These are phyloP conservation scores for Athetis lepigone DNA, from an alignment of 2,888 invertebrate species.

Conservation along the genomic window DNA sequence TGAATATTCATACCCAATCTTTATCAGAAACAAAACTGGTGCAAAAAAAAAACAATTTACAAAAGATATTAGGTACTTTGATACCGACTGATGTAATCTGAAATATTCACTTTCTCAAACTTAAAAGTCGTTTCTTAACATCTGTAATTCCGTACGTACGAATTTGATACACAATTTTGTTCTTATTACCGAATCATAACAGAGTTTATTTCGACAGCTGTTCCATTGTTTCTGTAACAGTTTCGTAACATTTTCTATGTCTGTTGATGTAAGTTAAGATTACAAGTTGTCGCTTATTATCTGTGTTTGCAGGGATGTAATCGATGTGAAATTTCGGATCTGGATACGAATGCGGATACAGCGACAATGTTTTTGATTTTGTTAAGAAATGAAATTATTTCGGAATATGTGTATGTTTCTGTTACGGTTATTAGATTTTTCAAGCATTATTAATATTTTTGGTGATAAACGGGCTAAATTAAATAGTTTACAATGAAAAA, in stretches of 20 bases:
- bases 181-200: slow-evolving; percentile 66
- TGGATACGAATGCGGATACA: too few species aligned
- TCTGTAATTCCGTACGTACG: slow-evolving; percentile 14
- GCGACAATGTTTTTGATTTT: too few species aligned
- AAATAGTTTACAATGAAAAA: too few species aligned
- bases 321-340: too few species aligned
- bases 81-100: slow-evolving; percentile 2
- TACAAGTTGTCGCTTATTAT: slow-evolving; percentile 69
- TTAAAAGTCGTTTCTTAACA: neutral
- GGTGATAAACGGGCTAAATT: too few species aligned
- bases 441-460: too few species aligned
- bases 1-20: neutral
- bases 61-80: neutral
- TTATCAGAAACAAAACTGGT: neutral
- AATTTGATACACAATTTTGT: slow-evolving; percentile 55
- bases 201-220: slow-evolving; percentile 63
- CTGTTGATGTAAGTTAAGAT: slow-evolving; percentile 61
- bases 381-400: too few species aligned
- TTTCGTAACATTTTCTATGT: slow-evolving; percentile 68
- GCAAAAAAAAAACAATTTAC: neutral
- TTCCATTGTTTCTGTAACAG: slow-evolving; percentile 76
- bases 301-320: too few species aligned
- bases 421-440: too few species aligned
- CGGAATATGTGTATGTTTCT: too few species aligned
- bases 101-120: slow-evolving; percentile 25